phyloP scores from a whole-genome alignment of 1,140 invertebrate genomes.

The Achroia grisella region DNA sequence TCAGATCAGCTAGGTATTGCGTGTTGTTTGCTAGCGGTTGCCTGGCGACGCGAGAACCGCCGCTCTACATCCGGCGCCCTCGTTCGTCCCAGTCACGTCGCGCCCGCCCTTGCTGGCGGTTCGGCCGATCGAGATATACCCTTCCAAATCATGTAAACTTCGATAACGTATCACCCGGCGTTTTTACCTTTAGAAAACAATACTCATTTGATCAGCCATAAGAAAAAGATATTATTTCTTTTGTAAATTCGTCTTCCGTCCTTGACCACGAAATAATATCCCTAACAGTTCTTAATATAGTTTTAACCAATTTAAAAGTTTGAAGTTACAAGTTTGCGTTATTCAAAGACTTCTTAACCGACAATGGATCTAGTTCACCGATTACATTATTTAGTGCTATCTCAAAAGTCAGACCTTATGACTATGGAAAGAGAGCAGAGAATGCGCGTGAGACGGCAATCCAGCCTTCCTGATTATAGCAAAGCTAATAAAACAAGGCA shows the following conservation, averaged over 20 bases:
- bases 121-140: not conserved
- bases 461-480: slow-evolving; percentile 75
- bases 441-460: slow-evolving; percentile 75
- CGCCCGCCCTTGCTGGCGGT: slow-evolving; percentile 38
- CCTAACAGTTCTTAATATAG: too few relatives aligned
- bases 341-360: not conserved
- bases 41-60: slow-evolving; percentile 33
- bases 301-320: too few relatives aligned
- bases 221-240: not conserved
- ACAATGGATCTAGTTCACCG: slow-evolving; percentile 70
- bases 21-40: slow-evolving; percentile 59
- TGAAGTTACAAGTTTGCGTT: not conserved
- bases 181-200: too few relatives aligned
- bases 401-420: slow-evolving; percentile 69
- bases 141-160: too few relatives aligned
- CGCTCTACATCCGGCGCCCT: slow-evolving; percentile 34
- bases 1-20: slow-evolving; percentile 8
- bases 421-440: slow-evolving; percentile 65
- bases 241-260: too few relatives aligned
- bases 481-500: slow-evolving; percentile 54
- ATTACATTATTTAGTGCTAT: slow-evolving; percentile 66
- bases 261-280: too few relatives aligned
- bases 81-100: slow-evolving; percentile 32
- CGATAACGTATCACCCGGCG: too few relatives aligned
- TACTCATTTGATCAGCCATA: not conserved